Percentiles rank a stretch among this genome's conserved stretches.
These are phyloP conservation scores for Endotricha flammealis DNA, from an alignment of 2,888 invertebrate genomes.

Conservation along the genomic window DNA sequence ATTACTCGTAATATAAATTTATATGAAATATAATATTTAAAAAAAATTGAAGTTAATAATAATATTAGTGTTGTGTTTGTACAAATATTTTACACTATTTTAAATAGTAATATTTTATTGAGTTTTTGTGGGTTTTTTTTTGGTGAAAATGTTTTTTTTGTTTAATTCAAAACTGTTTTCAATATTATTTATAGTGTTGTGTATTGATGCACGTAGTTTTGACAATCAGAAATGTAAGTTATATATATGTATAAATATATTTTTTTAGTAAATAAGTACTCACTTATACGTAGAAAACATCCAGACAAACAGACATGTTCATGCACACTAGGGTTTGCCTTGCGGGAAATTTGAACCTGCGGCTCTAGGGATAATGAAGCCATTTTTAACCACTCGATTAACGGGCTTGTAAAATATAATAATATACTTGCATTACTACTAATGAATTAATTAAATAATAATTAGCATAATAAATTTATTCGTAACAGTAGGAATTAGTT, in stretches of 20 bases:
- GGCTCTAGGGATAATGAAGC: too few species aligned
- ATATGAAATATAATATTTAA: neutral
- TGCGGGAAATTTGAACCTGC: too few species aligned
- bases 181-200: conserved; percentile 16
- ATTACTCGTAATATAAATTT: conserved; percentile 3
- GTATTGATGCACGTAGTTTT: conserved; percentile 18
- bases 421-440: too few species aligned
- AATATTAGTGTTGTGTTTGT: neutral
- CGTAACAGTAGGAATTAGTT: too few species aligned
- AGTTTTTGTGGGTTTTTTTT: neutral
- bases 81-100: neutral
- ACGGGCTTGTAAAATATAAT: too few species aligned
- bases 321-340: too few species aligned
- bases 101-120: neutral
- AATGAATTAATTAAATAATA: too few species aligned
- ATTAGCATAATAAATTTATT: too few species aligned
- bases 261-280: neutral
- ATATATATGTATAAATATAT: conserved; percentile 8
- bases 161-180: neutral
- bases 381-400: too few species aligned
- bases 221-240: conserved; percentile 13
- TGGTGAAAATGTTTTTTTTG: neutral
- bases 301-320: too few species aligned
- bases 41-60: neutral
- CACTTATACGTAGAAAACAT: too few species aligned